A percentile compares a stretch with the other conserved stretches of the same genome.
phyloP scores from a whole-genome alignment of 2,113 vertebrate species.

The Hystrix brachyura region DNA sequence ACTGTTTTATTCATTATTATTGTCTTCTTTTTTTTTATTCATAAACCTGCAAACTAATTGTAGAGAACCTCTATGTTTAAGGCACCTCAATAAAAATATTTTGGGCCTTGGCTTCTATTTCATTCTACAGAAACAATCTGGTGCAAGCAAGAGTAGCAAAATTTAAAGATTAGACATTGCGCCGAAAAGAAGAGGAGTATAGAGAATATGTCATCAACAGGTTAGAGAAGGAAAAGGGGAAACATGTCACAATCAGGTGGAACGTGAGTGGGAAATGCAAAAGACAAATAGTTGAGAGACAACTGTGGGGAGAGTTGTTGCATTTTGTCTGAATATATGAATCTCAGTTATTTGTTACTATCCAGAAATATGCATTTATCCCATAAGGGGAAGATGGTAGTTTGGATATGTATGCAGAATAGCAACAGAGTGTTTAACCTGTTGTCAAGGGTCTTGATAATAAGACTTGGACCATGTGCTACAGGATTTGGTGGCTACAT shows the following conservation, averaged over 20 bases:
- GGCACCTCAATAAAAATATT: background rate
- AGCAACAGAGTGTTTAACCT: background rate
- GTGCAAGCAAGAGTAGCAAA: background rate
- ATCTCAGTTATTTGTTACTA: background rate
- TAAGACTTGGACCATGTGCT: background rate
- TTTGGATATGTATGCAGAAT: background rate
- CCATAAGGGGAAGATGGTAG: background rate
- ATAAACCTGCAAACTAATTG: background rate
- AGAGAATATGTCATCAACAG: background rate
- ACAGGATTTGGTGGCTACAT: background rate
- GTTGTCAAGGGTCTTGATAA: background rate
- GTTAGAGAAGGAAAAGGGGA: background rate
- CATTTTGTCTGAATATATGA: background rate
- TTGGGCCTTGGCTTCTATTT: background rate
- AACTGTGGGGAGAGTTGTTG: rapidly evolving
- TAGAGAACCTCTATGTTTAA: background rate
- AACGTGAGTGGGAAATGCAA: background rate
- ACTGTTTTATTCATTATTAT: too few relatives aligned
- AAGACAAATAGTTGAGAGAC: background rate
- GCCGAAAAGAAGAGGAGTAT: background rate
- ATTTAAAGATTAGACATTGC: background rate
- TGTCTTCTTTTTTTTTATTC: background rate
- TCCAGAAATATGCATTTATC: background rate
- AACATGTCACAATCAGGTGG: background rate
- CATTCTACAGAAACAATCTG: background rate